A percentile compares a stretch with the other conserved stretches of the same genome.
Conservation (phyloP, 2,797 vertebrate species). For the Etheostoma nigrum region DNA sequence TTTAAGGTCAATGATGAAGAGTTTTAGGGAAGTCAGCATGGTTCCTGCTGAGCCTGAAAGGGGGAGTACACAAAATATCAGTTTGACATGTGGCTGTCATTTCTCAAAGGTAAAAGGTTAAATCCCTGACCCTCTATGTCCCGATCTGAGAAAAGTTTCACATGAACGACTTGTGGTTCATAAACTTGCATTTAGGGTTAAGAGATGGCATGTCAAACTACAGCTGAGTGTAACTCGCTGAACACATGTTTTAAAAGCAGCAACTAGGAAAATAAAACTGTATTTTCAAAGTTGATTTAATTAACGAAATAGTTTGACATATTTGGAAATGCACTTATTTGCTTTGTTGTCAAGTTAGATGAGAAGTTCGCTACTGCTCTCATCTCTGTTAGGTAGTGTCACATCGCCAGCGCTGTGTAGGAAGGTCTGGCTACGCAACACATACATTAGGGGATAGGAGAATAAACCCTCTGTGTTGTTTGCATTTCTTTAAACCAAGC, state of each 20-base stretch:
- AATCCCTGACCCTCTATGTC: constrained; percentile 36
- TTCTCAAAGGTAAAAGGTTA: constrained; percentile 60
- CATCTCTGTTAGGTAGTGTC: not conserved
- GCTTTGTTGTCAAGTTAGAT: not conserved
- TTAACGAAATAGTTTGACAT: not conserved
- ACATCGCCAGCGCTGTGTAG: no score
- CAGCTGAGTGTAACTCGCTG: constrained; percentile 2
- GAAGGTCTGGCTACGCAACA: no score
- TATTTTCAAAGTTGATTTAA: constrained; percentile 22
- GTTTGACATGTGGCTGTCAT: constrained; percentile 46
- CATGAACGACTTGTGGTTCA: constrained; percentile 29
- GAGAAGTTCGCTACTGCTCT: not conserved
- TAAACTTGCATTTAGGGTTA: constrained; percentile 32
- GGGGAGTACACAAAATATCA: constrained; percentile 57
- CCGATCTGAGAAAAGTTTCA: constrained; percentile 26
- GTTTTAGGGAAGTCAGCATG: constrained; percentile 40
- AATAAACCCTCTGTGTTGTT: no score
- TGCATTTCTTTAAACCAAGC: no score
- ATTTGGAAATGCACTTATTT: not conserved
- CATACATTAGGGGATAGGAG: no score
- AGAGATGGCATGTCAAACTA: constrained; percentile 19
- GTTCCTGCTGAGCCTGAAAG: constrained; percentile 39
- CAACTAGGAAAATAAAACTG: constrained; percentile 1
- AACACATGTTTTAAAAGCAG: constrained; percentile 8
- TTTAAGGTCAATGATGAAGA: constrained; percentile 51